Evolutionary conservation across 2,888 invertebrate species (phyloP).

Genomic region (Acleris holmiana): DNA sequence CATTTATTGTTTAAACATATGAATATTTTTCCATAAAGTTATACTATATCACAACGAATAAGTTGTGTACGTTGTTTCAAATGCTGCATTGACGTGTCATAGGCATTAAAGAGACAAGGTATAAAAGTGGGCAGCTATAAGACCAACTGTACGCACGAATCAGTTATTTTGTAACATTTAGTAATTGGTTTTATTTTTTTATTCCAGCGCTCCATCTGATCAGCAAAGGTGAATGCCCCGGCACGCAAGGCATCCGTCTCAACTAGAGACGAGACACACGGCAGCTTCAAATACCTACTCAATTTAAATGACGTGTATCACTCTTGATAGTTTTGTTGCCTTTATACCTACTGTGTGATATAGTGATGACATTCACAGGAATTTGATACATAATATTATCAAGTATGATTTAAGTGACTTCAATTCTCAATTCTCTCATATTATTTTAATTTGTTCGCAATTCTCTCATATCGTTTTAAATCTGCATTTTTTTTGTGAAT

Average conservation of each 20-base stretch:
- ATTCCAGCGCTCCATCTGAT: conserved; percentile 84
- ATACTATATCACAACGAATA: too few species aligned
- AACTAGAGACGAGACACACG: conserved; percentile 66
- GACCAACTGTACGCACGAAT: too few species aligned
- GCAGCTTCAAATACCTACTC: conserved; percentile 17
- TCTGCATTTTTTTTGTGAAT: conserved; percentile 13
- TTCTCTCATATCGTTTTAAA: not conserved
- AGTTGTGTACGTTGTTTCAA: too few species aligned
- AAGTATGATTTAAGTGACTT: conserved; percentile 1
- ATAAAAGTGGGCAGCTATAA: too few species aligned
- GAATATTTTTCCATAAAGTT: too few species aligned
- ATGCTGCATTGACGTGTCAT: too few species aligned
- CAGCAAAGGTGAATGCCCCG: conserved; percentile 86
- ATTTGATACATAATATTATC: not conserved
- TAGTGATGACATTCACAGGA: too few species aligned
- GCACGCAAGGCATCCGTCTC: conserved; percentile 85
- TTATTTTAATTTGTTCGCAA: not conserved
- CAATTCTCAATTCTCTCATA: not conserved
- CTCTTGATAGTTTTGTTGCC: not conserved
- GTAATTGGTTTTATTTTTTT: conserved; percentile 44
- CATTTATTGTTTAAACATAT: too few species aligned
- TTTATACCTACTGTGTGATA: too few species aligned
- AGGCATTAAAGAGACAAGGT: too few species aligned
- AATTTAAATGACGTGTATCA: not conserved
- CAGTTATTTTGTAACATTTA: too few species aligned